Evolutionary conservation across 1,140 invertebrate species (phyloP).

Genomic region (Bicyclus anynana): DNA sequence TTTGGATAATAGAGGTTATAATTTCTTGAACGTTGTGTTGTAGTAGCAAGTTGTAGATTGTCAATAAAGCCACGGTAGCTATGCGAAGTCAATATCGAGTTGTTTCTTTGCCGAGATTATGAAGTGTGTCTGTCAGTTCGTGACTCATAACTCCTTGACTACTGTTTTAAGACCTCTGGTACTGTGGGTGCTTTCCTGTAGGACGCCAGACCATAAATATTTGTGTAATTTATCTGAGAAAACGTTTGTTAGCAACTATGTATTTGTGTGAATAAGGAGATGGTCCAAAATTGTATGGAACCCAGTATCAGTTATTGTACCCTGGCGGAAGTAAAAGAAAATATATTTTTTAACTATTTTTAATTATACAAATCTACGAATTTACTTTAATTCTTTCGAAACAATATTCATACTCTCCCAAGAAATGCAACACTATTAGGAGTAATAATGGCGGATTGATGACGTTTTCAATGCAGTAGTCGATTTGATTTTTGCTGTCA

Average conservation of each 20-base stretch:
- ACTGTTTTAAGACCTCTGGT: constrained; percentile 11
- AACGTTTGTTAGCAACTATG: not conserved
- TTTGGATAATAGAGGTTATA: not conserved
- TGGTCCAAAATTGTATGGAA: no score
- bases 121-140: constrained; percentile 13
- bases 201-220: not conserved
- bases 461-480: no score
- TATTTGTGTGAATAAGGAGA: no score
- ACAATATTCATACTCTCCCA: no score
- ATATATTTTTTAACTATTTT: no score
- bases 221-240: not conserved
- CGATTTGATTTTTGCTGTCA: no score
- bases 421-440: no score
- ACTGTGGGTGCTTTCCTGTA: not conserved
- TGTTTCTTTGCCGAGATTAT: constrained; percentile 13
- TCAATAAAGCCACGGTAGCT: constrained; percentile 16
- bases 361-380: no score
- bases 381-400: no score
- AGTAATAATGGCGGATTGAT: no score
- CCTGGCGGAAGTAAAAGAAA: no score
- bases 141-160: constrained; percentile 16
- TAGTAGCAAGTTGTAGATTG: not conserved
- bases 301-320: no score
- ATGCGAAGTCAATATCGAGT: constrained; percentile 15
- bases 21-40: not conserved